A percentile compares a stretch with the other conserved stretches of the same genome.
These are phyloP conservation scores for Pollenia griseotomentosa DNA, from an alignment of 2,888 invertebrate genomes.

Conservation along the genomic window DNA sequence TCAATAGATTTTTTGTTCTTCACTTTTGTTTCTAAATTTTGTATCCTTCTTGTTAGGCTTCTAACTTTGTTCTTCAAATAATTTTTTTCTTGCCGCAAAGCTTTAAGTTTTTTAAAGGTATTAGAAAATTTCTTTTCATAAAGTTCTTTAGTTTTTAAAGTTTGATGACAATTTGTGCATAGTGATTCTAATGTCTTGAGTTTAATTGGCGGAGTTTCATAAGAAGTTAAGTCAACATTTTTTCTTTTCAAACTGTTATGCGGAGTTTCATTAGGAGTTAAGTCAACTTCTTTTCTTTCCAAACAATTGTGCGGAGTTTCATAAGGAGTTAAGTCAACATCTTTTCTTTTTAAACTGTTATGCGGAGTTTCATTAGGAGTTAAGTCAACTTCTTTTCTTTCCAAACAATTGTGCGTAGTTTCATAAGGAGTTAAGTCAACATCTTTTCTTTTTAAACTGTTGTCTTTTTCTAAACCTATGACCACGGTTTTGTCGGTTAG, in stretches of 20 bases:
- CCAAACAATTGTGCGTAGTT: background rate
- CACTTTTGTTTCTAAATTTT: too few relatives aligned
- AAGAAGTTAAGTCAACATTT: background rate
- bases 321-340: background rate
- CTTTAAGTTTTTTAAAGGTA: slow-evolving; percentile 36
- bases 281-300: background rate
- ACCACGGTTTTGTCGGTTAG: background rate
- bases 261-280: background rate
- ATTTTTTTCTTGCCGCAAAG: background rate
- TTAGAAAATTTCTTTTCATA: slow-evolving; percentile 14
- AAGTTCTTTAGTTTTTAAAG: slow-evolving; percentile 15
- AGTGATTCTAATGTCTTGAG: slow-evolving; percentile 9
- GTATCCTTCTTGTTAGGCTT: background rate
- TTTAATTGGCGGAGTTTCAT: background rate
- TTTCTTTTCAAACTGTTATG: background rate
- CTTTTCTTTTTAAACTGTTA: background rate
- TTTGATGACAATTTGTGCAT: slow-evolving; percentile 17
- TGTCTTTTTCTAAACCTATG: slow-evolving; percentile 12
- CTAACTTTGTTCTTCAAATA: background rate
- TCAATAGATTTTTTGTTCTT: background rate
- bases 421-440: background rate
- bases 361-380: background rate
- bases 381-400: background rate
- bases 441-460: background rate
- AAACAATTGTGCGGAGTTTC: background rate